Base-by-base conservation (phyloP, 2,888 invertebrate species). In the Embidobia sp. region DNA sequence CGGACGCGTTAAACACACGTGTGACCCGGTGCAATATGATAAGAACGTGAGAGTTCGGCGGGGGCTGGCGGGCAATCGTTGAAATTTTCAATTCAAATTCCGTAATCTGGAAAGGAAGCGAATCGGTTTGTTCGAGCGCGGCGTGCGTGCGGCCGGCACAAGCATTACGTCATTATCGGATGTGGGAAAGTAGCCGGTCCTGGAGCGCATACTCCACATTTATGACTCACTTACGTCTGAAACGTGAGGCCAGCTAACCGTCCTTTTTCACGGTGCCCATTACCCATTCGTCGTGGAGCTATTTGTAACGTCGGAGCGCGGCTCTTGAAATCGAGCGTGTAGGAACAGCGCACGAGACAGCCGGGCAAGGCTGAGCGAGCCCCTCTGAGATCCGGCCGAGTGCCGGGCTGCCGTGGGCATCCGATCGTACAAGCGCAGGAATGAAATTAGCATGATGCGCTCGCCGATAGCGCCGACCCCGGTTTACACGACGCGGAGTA, bases 391-490 rank as follows among this genome's bases (percentile, higher is more conserved):
- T 55, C 59, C 49, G 61, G 51, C 73, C 40, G 13, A 75, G 61
- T 55, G 26, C 15, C 61, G 67, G 44, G 61, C 66, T 67, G 61
- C 75, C 67, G 67, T 53, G 42, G 75, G 75, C 75, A 31, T 26
- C 33, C 57, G 59, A 59, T 37, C 33, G 75, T 61, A 67, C 74
- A 59, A 64, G 66, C 70, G 73, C 55, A 66, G 75, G 57, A 76
- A 79, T 70, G 82, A 81, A 84, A 84, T 83, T 82, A 83, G 82
- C 84, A 83, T 82, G 84, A 84, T 82, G 84, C 78, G 78, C 78
- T 78, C 79, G 76, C 66, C 82, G 84, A 84, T 84, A 84, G 82
- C 80, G 77, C 67, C 77, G 77, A 75, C 74, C 75, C 57, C 67
- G 73, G 79, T 77, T 76, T 76, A 77, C 78, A 74, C 77, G 63